These are phyloP conservation scores for Vireo griseus DNA, from an alignment of 2,797 vertebrate species.

Conservation along the genomic window DNA sequence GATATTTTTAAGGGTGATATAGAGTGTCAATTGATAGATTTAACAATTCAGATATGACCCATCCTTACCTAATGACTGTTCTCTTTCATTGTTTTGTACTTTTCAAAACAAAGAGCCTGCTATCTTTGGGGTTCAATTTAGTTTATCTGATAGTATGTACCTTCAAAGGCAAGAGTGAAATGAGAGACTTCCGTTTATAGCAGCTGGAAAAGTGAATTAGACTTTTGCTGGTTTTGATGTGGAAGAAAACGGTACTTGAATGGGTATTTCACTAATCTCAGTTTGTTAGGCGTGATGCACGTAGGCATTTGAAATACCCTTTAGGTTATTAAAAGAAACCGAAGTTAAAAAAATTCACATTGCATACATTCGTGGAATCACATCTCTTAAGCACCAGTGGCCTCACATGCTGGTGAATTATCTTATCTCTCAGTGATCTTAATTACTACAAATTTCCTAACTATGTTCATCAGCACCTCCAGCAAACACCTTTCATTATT, in stretches of 20 bases:
- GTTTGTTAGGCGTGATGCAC: not conserved
- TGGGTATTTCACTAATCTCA: not conserved
- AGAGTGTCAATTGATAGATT: not conserved
- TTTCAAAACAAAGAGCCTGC: not conserved
- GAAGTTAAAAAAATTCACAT: not conserved
- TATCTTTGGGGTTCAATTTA: not conserved
- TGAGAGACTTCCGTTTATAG: not conserved
- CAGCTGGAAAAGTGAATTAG: not conserved
- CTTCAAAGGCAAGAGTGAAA: not conserved
- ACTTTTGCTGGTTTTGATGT: not conserved
- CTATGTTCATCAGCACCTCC: not conserved
- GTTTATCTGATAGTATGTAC: not conserved
- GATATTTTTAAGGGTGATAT: not conserved
- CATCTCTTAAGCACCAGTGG: not conserved
- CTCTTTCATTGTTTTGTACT: not conserved
- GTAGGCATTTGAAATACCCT: not conserved
- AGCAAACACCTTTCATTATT: not conserved
- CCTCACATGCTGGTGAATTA: not conserved
- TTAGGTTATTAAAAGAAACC: not conserved
- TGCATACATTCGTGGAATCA: not conserved
- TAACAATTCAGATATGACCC: not conserved
- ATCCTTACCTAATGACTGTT: not conserved
- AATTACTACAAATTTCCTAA: not conserved
- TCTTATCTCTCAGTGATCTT: not conserved
- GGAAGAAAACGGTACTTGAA: not conserved